These are phyloP conservation scores for Pogona vitticeps DNA, from an alignment of 2,113 vertebrate species.

Conservation along the genomic window DNA sequence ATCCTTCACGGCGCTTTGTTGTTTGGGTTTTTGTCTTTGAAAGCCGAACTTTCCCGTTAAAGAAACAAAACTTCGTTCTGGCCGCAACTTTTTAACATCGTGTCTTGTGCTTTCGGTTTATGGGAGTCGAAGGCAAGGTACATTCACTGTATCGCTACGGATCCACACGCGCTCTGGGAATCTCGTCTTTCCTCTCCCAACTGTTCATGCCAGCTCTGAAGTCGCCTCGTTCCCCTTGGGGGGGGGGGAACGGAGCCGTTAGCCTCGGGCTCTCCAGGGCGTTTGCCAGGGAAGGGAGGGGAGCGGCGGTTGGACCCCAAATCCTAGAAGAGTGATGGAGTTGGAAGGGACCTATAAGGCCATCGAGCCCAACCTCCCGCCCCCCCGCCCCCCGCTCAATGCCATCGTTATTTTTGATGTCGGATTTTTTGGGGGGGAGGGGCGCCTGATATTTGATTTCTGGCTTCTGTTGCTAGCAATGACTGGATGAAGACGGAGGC, in stretches of 20 bases:
- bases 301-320: too few relatives aligned
- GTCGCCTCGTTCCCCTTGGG: background rate
- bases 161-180: background rate
- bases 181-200: background rate
- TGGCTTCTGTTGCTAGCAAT: background rate
- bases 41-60: constrained; percentile 34
- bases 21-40: constrained; percentile 45
- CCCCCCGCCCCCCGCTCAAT: too few relatives aligned
- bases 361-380: too few relatives aligned
- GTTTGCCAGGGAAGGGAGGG: background rate
- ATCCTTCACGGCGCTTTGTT: background rate
- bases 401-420: too few relatives aligned
- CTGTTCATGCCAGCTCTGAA: too few relatives aligned
- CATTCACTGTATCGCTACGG: background rate
- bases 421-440: background rate
- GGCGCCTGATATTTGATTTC: background rate
- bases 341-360: too few relatives aligned
- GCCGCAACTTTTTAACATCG: constrained; percentile 8
- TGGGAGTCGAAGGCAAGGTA: background rate
- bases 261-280: background rate
- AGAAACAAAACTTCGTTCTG: background rate
- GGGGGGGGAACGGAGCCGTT: background rate
- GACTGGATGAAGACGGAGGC: background rate
- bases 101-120: background rate
- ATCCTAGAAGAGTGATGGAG: background rate